A percentile compares a stretch with the other conserved stretches of the same genome.
phyloP scores from a whole-genome alignment of 2,888 invertebrate species.

The Drosophila meridiana region DNA sequence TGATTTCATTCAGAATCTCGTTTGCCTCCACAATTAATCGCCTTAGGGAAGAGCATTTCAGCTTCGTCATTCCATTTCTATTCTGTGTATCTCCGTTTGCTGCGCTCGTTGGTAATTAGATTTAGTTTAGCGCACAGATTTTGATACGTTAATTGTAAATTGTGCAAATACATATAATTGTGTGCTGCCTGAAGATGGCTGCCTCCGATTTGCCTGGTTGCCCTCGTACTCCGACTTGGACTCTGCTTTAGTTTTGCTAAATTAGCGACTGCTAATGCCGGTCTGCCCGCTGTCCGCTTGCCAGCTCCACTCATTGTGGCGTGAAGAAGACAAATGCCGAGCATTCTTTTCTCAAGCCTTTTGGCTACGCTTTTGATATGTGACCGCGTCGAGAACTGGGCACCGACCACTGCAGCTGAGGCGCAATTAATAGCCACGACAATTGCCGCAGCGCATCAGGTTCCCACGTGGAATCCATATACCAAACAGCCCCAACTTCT shows the following conservation, averaged over 20 bases:
- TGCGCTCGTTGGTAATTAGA: conserved; percentile 65
- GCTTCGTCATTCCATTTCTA: conserved; percentile 24
- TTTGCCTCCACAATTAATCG: background rate
- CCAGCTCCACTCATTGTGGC: conserved; percentile 45
- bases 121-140: conserved; percentile 75
- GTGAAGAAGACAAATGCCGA: conserved; percentile 77
- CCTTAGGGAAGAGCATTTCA: conserved; percentile 40
- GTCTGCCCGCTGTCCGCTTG: background rate
- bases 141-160: conserved; percentile 79
- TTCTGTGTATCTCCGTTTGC: conserved; percentile 7
- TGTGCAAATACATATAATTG: conserved; percentile 78
- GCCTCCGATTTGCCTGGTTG: conserved; percentile 66
- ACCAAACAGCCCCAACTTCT: conserved; percentile 4
- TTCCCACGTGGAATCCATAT: conserved; percentile 66
- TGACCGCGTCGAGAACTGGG: conserved; percentile 49
- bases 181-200: conserved; percentile 46
- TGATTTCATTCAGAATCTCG: background rate
- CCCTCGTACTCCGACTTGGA: conserved; percentile 9
- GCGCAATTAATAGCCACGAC: conserved; percentile 67
- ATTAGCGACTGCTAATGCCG: conserved; percentile 56
- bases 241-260: conserved; percentile 71
- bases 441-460: conserved; percentile 42
- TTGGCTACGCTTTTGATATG: conserved; percentile 77
- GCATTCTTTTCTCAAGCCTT: conserved; percentile 78
- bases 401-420: conserved; percentile 36